phyloP scores from a whole-genome alignment of 2,888 invertebrate genomes.

The Drymonia ruficornis region DNA sequence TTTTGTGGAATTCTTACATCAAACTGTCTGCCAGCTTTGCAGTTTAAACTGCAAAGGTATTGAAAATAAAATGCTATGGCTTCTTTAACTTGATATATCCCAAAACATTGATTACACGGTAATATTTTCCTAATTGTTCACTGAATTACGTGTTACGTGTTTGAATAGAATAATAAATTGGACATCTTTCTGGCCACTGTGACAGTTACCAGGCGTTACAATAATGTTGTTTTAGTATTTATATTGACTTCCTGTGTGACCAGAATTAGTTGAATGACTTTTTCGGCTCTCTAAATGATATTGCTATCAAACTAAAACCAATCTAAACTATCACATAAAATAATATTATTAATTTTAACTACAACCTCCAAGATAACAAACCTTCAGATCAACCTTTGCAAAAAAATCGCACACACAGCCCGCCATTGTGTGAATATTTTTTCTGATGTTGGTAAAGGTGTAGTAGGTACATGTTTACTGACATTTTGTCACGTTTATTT shows the following conservation, averaged over 20 bases:
- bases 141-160: no score
- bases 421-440: constrained; percentile 31
- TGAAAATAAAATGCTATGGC: background rate
- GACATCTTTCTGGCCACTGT: no score
- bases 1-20: constrained; percentile 29
- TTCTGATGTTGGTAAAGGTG: constrained; percentile 55
- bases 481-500: constrained; percentile 83
- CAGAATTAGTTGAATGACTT: no score
- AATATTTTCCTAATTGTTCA: no score
- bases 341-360: background rate
- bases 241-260: no score
- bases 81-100: no score
- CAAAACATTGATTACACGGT: no score
- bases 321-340: background rate
- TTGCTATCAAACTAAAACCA: no score
- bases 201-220: no score
- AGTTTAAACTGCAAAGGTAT: background rate
- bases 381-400: constrained; percentile 4
- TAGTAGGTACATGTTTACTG: constrained; percentile 82
- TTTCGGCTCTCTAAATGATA: no score
- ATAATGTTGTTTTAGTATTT: no score
- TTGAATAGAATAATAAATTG: no score
- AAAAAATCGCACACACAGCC: constrained; percentile 34
- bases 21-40: background rate
- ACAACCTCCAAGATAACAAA: constrained; percentile 1